Percentiles rank a stretch among this genome's conserved stretches.
Conservation (phyloP, 2,888 invertebrate genomes). For the Hirtodrosophila duncani region DNA sequence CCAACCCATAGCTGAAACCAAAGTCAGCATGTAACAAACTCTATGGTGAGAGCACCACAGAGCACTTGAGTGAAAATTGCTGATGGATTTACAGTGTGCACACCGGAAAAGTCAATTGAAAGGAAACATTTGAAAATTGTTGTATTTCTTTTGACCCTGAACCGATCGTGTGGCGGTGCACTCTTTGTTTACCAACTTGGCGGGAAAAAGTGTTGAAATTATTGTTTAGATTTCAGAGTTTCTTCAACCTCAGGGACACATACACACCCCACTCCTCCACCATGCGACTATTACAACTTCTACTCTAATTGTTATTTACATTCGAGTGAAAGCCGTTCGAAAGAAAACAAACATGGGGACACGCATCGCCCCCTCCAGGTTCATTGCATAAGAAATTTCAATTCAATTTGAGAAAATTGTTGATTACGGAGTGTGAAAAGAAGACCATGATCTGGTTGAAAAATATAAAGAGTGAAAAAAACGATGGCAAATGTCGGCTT, state of each 20-base stretch:
- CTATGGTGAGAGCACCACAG: not conserved
- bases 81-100: constrained; percentile 54
- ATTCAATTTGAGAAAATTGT: constrained; percentile 45
- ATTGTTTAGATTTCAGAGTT: constrained; percentile 40
- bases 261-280: not conserved
- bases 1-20: no score
- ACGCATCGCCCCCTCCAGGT: constrained; percentile 17
- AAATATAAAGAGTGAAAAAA: constrained; percentile 13
- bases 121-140: constrained; percentile 33
- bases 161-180: constrained; percentile 12
- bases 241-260: constrained; percentile 13
- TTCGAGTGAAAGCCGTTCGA: constrained; percentile 50
- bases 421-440: constrained; percentile 25
- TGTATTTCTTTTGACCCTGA: constrained; percentile 48
- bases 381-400: constrained; percentile 47
- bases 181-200: constrained; percentile 52
- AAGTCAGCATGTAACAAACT: no score
- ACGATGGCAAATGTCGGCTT: constrained; percentile 37
- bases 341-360: constrained; percentile 4
- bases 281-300: constrained; percentile 23
- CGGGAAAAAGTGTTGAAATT: constrained; percentile 58
- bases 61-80: constrained; percentile 25
- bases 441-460: constrained; percentile 27
- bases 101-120: constrained; percentile 39
- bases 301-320: constrained; percentile 58